Evolutionary conservation across 2,797 vertebrate species (phyloP).

Genomic region (Cossypha caffra): DNA sequence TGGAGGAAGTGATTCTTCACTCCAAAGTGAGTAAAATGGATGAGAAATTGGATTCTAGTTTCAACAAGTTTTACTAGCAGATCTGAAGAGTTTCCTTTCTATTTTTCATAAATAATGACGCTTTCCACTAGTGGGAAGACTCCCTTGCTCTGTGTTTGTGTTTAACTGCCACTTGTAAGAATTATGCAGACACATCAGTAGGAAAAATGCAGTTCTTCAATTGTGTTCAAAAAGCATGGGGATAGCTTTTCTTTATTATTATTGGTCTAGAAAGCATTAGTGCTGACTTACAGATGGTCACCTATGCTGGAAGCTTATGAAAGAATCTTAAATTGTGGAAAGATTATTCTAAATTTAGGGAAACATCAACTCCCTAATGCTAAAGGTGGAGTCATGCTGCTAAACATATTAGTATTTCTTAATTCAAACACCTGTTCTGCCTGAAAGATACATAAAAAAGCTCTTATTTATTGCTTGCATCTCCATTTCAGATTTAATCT

Average conservation of each 20-base stretch:
- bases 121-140: neutral
- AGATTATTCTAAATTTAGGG: slow-evolving; percentile 81
- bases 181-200: slow-evolving; percentile 1
- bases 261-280: slow-evolving; percentile 68
- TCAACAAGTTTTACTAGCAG: neutral
- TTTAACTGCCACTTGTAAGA: slow-evolving; percentile 20
- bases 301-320: slow-evolving; percentile 79
- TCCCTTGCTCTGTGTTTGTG: neutral
- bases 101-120: neutral
- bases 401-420: slow-evolving; percentile 85
- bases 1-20: neutral
- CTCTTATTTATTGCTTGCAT: slow-evolving; percentile 81
- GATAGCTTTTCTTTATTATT: slow-evolving; percentile 47
- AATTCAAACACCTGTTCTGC: slow-evolving; percentile 84
- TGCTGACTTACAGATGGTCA: slow-evolving; percentile 81
- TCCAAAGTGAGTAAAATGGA: neutral
- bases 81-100: neutral
- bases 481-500: slow-evolving; percentile 83
- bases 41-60: neutral
- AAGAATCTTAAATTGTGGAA: slow-evolving; percentile 74
- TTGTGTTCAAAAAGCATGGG: neutral
- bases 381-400: slow-evolving; percentile 83
- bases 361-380: slow-evolving; percentile 79
- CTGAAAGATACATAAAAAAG: slow-evolving; percentile 76
- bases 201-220: neutral